phyloP scores from a whole-genome alignment of 2,113 vertebrate species.

The Phoxinus phoxinus region DNA sequence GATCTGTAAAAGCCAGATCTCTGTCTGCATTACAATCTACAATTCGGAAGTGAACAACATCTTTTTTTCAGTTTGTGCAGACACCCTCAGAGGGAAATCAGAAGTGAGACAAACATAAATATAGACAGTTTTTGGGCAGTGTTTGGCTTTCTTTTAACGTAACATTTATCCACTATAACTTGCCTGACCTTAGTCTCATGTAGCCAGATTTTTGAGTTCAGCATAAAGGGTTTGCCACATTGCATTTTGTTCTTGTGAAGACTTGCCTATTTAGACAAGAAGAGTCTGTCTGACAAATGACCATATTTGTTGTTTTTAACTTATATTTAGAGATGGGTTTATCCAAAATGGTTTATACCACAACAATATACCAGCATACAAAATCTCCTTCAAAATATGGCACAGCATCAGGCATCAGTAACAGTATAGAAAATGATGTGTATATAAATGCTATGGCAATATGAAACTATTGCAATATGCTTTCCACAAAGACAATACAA shows the following conservation, averaged over 20 bases:
- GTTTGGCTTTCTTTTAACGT: neutral
- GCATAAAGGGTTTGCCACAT: neutral
- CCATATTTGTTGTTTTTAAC: neutral
- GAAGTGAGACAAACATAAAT: conserved; percentile 7
- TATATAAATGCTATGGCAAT: neutral
- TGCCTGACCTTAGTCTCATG: neutral
- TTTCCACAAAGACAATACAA: neutral
- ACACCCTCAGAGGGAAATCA: neutral
- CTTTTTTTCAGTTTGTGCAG: neutral
- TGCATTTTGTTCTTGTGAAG: neutral
- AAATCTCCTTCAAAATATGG: neutral
- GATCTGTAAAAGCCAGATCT: neutral
- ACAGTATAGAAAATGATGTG: neutral
- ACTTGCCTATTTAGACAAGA: neutral
- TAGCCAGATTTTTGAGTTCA: neutral
- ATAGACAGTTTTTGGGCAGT: neutral
- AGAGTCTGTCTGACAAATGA: neutral
- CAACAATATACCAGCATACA: neutral
- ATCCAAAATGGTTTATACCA: neutral
- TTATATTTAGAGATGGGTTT: neutral
- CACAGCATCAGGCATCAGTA: neutral
- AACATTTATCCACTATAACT: neutral
- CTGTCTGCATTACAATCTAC: neutral
- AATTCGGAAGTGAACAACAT: neutral
- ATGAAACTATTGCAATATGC: neutral